Percentiles rank a stretch among this genome's conserved stretches.
phyloP scores from a whole-genome alignment of 2,113 vertebrate species.

The Progne subis region DNA sequence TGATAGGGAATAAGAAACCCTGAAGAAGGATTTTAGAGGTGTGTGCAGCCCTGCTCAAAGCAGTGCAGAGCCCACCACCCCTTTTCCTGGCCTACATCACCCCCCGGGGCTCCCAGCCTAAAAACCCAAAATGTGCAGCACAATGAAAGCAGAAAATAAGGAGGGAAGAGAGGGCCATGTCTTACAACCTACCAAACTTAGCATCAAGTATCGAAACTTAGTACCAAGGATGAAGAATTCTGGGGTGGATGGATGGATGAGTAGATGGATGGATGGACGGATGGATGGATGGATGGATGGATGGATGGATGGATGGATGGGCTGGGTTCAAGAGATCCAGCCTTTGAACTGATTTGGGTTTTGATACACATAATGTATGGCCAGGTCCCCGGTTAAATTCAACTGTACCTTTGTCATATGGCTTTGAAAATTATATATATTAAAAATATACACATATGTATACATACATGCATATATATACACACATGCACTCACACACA shows the following conservation, averaged over 20 bases:
- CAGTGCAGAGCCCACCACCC: background rate
- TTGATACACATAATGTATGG: background rate
- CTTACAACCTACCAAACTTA: background rate
- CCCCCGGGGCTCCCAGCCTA: background rate
- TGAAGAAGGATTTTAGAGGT: background rate
- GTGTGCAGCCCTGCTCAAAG: background rate
- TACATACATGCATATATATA: background rate
- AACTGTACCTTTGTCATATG: background rate
- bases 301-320: background rate
- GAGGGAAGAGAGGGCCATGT: background rate
- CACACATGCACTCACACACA: background rate
- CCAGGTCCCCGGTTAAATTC: background rate
- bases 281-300: background rate
- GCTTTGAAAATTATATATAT: background rate
- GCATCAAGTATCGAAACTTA: background rate
- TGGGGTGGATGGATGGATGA: background rate
- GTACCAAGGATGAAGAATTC: background rate
- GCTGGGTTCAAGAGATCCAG: background rate
- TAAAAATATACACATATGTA: no score
- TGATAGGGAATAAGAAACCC: background rate
- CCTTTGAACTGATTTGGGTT: background rate
- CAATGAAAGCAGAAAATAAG: background rate
- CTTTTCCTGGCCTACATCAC: background rate
- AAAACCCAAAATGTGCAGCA: background rate
- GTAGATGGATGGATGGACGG: background rate